phyloP scores from a whole-genome alignment of 2,113 vertebrate species.

The Festucalex cinctus region DNA sequence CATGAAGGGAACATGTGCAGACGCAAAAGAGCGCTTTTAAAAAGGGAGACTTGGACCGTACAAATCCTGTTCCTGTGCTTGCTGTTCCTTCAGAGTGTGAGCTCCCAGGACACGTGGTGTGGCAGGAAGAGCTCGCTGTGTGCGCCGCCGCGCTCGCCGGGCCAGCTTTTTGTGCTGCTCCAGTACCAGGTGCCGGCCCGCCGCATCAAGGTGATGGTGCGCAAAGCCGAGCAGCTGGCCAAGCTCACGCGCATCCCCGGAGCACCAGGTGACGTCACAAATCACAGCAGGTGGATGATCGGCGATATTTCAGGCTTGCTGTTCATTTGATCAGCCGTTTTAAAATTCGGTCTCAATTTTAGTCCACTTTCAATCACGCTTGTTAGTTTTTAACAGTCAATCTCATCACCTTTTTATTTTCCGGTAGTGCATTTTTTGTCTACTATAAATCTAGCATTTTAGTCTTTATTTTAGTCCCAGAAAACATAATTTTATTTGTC shows the following conservation, averaged over 20 bases:
- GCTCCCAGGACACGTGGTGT: conserved; percentile 50
- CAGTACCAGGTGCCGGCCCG: conserved; percentile 76
- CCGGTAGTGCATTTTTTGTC: no score
- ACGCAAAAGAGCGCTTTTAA: conserved; percentile 14
- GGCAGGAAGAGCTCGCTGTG: conserved; percentile 15
- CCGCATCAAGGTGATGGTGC: conserved; percentile 80
- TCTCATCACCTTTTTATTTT: no score
- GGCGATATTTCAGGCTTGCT: background rate
- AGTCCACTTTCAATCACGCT: no score
- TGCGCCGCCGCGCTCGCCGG: conserved; percentile 34
- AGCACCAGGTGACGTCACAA: conserved; percentile 65
- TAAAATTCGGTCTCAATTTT: no score
- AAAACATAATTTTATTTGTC: no score
- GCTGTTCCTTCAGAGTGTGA: conserved; percentile 56
- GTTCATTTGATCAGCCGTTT: no score
- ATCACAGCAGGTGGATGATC: background rate
- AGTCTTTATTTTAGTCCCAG: no score
- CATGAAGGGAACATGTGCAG: conserved; percentile 29
- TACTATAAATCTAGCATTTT: no score
- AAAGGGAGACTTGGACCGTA: background rate
- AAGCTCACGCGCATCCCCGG: conserved; percentile 71
- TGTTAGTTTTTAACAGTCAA: no score
- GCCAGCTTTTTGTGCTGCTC: conserved; percentile 78
- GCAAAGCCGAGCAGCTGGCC: conserved; percentile 73
- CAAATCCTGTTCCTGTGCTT: background rate